phyloP scores from a whole-genome alignment of 2,888 invertebrate genomes.

The Papilio elwesi region DNA sequence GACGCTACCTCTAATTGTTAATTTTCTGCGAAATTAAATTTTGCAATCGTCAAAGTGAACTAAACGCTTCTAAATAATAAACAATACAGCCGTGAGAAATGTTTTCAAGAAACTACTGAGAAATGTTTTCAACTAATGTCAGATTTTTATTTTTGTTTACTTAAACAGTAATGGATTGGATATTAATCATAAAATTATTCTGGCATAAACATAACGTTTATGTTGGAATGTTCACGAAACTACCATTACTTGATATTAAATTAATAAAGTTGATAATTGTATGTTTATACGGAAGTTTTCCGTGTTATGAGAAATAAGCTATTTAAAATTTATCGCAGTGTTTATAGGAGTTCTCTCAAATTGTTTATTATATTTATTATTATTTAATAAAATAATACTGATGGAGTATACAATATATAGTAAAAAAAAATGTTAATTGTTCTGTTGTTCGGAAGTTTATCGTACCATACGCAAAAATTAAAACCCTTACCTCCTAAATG shows the following conservation, averaged over 20 bases:
- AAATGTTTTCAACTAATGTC: slow-evolving; percentile 10
- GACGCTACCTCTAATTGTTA: too few relatives aligned
- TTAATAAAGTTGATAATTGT: slow-evolving; percentile 1
- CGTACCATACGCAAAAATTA: neutral
- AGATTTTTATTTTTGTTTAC: slow-evolving; percentile 16
- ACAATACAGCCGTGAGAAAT: neutral
- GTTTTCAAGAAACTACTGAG: slow-evolving; percentile 5
- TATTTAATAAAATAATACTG: too few relatives aligned
- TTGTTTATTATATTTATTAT: too few relatives aligned
- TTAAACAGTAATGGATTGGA: slow-evolving; percentile 18
- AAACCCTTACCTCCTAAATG: too few relatives aligned
- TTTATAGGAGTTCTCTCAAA: too few relatives aligned
- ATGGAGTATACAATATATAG: too few relatives aligned
- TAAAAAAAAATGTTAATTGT: slow-evolving; percentile 5
- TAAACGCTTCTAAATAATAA: neutral
- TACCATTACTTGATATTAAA: neutral
- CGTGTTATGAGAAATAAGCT: neutral
- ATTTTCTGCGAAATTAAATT: neutral
- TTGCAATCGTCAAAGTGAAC: neutral
- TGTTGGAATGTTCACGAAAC: slow-evolving; percentile 16
- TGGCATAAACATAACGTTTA: slow-evolving; percentile 46
- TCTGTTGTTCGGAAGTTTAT: neutral
- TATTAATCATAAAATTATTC: slow-evolving; percentile 39
- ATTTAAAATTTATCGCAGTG: too few relatives aligned
- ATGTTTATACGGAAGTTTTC: neutral